Evolutionary conservation across 2,888 invertebrate genomes (phyloP).

Genomic region (Drosophila pseudotakahashii): DNA sequence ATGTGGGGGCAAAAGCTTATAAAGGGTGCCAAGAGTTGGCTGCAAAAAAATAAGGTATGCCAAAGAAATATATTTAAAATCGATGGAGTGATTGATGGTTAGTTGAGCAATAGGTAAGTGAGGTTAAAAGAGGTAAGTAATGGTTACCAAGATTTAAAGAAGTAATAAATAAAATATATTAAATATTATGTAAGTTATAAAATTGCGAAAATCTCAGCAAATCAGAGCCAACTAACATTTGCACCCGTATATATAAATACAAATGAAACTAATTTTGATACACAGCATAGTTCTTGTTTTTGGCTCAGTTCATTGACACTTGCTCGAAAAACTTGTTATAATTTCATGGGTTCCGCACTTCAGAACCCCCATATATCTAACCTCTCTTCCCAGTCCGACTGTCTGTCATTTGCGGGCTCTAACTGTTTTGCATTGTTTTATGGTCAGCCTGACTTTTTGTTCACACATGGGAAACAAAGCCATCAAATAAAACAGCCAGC

Average conservation of each 20-base stretch:
- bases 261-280: conserved; percentile 5
- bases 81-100: conserved; percentile 10
- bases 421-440: conserved; percentile 81
- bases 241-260: conserved; percentile 6
- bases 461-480: conserved; percentile 75
- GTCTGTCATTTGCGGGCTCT: conserved; percentile 62
- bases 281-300: conserved; percentile 36
- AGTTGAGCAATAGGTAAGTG: conserved; percentile 17
- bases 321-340: conserved; percentile 58
- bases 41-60: conserved; percentile 1
- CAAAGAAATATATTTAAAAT: conserved; percentile 6
- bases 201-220: neutral
- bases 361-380: neutral
- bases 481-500: conserved; percentile 35
- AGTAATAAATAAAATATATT: conserved; percentile 4
- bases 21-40: conserved; percentile 17
- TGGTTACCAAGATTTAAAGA: neutral
- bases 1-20: neutral
- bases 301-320: conserved; percentile 72
- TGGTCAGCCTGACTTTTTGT: conserved; percentile 63
- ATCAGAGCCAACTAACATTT: conserved; percentile 37
- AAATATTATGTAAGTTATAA: neutral
- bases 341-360: conserved; percentile 49
- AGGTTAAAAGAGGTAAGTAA: neutral
- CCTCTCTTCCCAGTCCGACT: conserved; percentile 12